These are phyloP conservation scores for Halcyon chelicuti DNA, from an alignment of 2,797 vertebrate genomes.

Conservation along the genomic window DNA sequence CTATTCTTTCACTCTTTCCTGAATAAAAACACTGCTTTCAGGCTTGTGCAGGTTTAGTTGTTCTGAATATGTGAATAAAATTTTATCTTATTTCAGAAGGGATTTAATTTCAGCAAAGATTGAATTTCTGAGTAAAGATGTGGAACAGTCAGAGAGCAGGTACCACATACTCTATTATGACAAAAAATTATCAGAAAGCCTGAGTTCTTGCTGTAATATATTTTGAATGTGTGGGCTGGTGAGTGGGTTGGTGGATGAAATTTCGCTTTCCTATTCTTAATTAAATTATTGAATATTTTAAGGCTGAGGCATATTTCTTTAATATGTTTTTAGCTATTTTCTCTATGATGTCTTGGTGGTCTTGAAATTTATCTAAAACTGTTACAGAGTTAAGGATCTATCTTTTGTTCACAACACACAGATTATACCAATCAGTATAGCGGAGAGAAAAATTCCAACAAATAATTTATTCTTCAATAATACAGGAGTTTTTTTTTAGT, in stretches of 20 bases:
- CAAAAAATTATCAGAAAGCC: background rate
- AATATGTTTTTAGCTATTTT: background rate
- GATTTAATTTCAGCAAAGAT: background rate
- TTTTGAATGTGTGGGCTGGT: background rate
- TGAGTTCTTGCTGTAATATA: background rate
- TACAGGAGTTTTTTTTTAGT: fast-evolving
- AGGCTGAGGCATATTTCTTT: background rate
- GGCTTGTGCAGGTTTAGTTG: background rate
- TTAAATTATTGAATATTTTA: constrained; percentile 31
- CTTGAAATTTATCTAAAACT: background rate
- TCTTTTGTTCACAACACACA: background rate
- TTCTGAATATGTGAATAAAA: background rate
- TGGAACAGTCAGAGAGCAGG: background rate
- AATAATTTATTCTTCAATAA: background rate
- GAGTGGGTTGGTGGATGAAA: background rate
- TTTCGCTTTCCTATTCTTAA: constrained; percentile 13
- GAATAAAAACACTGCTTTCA: background rate
- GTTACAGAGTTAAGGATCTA: background rate
- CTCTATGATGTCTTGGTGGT: background rate
- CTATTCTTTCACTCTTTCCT: background rate
- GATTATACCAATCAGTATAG: background rate
- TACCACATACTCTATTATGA: background rate
- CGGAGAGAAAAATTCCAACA: background rate
- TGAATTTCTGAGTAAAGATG: background rate
- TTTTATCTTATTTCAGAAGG: background rate